Base-by-base conservation (phyloP, 2,797 vertebrate species). In the Enteromius thamalakanensis region DNA sequence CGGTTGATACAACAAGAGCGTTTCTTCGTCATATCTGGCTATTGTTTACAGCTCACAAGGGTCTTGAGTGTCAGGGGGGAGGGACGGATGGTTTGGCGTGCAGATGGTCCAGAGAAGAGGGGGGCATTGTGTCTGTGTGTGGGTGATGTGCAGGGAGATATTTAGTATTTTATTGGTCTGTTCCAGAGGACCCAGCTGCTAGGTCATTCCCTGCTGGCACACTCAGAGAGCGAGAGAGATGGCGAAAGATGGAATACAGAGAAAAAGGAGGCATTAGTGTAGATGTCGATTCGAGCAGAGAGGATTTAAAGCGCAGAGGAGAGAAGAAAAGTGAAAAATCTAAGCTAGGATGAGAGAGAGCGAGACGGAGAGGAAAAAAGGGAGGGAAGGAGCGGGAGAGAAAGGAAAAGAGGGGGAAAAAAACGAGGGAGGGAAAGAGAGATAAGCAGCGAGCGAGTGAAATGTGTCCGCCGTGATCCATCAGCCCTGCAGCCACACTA, bases 401-500 rank as follows among this genome's bases (percentile, higher is more conserved):
- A 42, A 55, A 62, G 40, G 68, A 68, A 51, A 47, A 70, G 47
- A 69, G 62, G 40, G 58, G 14, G 4, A 15, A 26, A 47, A 82
- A 51, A 79, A 49, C 34, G 62, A 80, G 75, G 62, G 58, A 65
- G 69, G 76, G 60, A 70, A 70, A 77, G 64, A 40, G 85, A 81
- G 64, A 64, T 67, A 74, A 45, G 90, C 91, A 89, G 92, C 87
- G 91, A 91, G 90, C 90, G 92, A 93, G 93, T 93, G 94, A 94
- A 94, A 93, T 92, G 93, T 94, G 93, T 95, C 92, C 94, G 94
- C 94, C 91, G 91, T 91, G 91, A 93, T 93, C 92, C 92, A 88
- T 91, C 90, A 94, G 92, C 92, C 94, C 94, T 86, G 91, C 89
- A 94, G 93, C 93, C 93, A 94, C 93, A 92, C 93, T 95, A 94